Evolutionary conservation across 2,113 vertebrate species (phyloP), one percentile per base, ranked within the genome.

Genomic region (Solea senegalensis): DNA sequence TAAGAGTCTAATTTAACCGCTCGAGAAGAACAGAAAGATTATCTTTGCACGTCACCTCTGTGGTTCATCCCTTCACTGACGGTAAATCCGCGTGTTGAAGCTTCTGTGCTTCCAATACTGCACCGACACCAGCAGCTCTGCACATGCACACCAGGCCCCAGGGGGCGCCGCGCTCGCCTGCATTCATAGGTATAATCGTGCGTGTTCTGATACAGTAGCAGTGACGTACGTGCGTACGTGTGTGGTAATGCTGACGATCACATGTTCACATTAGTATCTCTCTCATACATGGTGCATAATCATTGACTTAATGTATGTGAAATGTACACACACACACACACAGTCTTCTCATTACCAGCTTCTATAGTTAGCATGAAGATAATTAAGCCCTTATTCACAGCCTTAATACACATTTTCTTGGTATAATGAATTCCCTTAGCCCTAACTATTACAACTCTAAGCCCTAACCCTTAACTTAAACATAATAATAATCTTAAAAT

Each of bases 301-400:
- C 50, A 8, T 75, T 64, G 74, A 58, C 39, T 56, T 9, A 2
- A 3, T 8, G 39, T 16, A 4, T 15, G 26, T 54, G 4, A 52
- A n/a, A 57, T 60, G 27, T 44, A 59, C 48, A 65, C 49, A 45
- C 14, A 43, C 40, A 27, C n/a, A 41, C 44, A 59, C 57, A 6
- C n/a, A 63, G 39, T 27, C 43, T 6, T 66, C 16, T 13, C 1
- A 7, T 76, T 63, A 69, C 9, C 34, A 51, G 41, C 48, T 21
- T 68, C 34, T 79, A 11, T 56, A 53, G 65, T 46, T 11, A 16
- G 56, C 65, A 78, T n/a, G 26, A 52, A 1, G 16, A 45, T 61
- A 61, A 46, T 64, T 10, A 52, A 63, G 44, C 7, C 48, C 50
- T 43, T 61, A 48, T 65, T 49, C 48, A 28, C 39, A 39, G 21